Conservation (phyloP, 2,797 vertebrate species). For the Poeciliopsis presidionis region DNA sequence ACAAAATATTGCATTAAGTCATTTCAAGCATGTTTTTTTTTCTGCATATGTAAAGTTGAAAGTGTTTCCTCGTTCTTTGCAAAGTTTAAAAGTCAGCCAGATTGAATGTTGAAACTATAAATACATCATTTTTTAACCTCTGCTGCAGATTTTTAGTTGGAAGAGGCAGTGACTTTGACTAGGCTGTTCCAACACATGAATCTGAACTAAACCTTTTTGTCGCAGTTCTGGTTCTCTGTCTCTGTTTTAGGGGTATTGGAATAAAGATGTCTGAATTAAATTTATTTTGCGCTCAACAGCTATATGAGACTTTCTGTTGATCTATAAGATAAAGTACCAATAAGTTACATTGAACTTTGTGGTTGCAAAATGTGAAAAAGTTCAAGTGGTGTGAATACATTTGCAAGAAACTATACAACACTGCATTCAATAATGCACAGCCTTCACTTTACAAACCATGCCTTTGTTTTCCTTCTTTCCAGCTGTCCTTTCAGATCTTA, state of each 20-base stretch:
- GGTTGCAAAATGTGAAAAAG: not conserved
- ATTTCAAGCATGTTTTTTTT: too few relatives aligned
- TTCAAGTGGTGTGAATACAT: not conserved
- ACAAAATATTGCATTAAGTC: not conserved
- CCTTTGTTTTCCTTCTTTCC: slow-evolving; percentile 10
- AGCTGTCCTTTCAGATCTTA: slow-evolving; percentile 15
- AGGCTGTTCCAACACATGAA: too few relatives aligned
- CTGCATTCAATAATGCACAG: not conserved
- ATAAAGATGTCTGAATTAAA: not conserved
- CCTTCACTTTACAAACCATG: slow-evolving; percentile 5
- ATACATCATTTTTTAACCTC: too few relatives aligned
- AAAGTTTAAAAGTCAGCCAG: not conserved
- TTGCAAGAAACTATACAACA: not conserved
- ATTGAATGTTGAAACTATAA: not conserved
- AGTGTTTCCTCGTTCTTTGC: too few relatives aligned
- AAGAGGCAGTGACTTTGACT: too few relatives aligned
- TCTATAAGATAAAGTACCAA: not conserved
- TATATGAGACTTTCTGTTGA: not conserved
- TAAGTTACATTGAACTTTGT: not conserved
- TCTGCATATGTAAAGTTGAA: not conserved
- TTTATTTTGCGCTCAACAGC: not conserved
- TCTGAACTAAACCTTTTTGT: too few relatives aligned
- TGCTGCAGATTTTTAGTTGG: too few relatives aligned
- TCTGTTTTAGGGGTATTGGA: not conserved
- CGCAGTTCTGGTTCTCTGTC: too few relatives aligned